Base-by-base conservation (phyloP, 2,113 vertebrate species). In the Pseudorhombus dupliciocellatus region DNA sequence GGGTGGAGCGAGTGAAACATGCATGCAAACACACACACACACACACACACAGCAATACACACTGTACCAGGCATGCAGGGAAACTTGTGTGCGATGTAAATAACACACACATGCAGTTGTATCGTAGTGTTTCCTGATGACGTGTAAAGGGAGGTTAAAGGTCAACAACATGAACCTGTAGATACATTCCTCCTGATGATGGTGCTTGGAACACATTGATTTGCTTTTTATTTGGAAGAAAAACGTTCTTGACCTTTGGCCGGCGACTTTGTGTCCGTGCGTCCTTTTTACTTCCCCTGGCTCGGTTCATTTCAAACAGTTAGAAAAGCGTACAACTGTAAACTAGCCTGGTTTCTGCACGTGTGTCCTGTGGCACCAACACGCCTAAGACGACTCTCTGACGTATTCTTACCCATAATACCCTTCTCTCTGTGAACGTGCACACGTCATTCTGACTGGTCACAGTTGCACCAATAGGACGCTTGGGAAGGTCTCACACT, bases 51-150 rank as follows among this genome's bases (percentile, higher is more conserved):
- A 79, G 77, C 79, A 87, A 66, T 61, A 86, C 69, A 59, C 63
- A 55, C 46, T 65, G 10, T 42, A 62, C 42, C 76, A 71, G 34
- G 72, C 56, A 73, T 61, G 81, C 72, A 80, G 77, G 69, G 42
- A 86, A 24, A 63, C n/a, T 28, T 42, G 58, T 28, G 54, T 0
- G 1, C 77, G 46, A 28, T 81, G 66, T 77, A 75, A 69, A 65
- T 77, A 77, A 22, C n/a, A 78, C 56, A 56, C 34, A 44, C 80
- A 79, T 83, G 22, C 25, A 78, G n/a, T n/a, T n/a, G n/a, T n/a
- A n/a, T n/a, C n/a, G n/a, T n/a, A n/a, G n/a, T n/a, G n/a, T 92
- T 92, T 88, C 86, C 88, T 70, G 68, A 80, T 76, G 66, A 51
- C 31, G 42, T n/a, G n/a, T n/a, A n/a, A n/a, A n/a, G n/a, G n/a